Conservation (phyloP, 1,140 invertebrate genomes). For the Mamestra configurata region DNA sequence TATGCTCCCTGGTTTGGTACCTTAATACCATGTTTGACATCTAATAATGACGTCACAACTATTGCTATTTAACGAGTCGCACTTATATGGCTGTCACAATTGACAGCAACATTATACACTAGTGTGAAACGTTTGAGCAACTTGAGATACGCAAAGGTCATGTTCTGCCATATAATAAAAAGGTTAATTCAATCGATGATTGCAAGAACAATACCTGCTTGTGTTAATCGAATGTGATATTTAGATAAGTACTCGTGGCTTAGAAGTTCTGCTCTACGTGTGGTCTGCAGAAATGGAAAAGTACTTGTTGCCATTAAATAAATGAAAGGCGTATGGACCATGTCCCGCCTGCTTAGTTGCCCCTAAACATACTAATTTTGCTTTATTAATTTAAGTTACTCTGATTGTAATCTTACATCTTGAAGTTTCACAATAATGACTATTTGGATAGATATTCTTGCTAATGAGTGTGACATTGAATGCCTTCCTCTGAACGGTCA, state of each 20-base stretch:
- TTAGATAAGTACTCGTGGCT: too few species aligned
- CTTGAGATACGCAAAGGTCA: conserved; percentile 22
- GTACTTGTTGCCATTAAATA: background rate
- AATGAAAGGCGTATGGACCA: too few species aligned
- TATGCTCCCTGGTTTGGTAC: too few species aligned
- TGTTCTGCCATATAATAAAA: conserved; percentile 6
- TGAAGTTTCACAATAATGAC: too few species aligned
- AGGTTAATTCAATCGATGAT: conserved; percentile 30
- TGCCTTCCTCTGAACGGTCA: too few species aligned
- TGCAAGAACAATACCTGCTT: conserved; percentile 24
- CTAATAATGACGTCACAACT: background rate
- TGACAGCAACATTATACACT: background rate
- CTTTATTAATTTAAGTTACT: too few species aligned
- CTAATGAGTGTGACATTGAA: too few species aligned
- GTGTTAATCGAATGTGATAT: background rate
- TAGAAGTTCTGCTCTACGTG: background rate
- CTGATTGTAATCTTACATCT: too few species aligned
- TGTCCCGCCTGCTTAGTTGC: too few species aligned
- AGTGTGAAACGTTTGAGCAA: conserved; percentile 18
- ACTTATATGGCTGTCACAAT: background rate
- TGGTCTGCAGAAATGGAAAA: background rate
- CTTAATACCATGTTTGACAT: background rate
- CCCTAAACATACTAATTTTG: too few species aligned
- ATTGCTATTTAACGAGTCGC: background rate
- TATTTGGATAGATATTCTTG: too few species aligned